Evolutionary conservation across 2,888 invertebrate genomes (phyloP).

Genomic region (Gymnoscelis rufifasciata): DNA sequence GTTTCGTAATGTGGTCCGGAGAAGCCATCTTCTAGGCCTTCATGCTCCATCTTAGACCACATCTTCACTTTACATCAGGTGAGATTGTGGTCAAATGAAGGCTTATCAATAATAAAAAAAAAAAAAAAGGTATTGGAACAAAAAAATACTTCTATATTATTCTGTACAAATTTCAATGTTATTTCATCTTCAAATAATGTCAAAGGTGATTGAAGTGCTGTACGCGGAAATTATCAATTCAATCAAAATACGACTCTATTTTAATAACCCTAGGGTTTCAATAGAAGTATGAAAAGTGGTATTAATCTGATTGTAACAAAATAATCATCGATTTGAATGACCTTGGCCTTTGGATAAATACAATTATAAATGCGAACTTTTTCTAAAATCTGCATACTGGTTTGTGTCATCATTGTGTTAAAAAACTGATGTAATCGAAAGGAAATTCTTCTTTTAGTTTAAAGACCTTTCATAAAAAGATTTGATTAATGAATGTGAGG

Average conservation of each 20-base stretch:
- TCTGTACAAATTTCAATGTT: not conserved
- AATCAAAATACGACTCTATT: not conserved
- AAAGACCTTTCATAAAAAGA: no score
- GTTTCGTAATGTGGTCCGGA: no score
- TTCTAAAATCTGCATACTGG: not conserved
- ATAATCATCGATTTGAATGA: not conserved
- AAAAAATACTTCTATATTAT: not conserved
- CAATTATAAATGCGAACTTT: not conserved
- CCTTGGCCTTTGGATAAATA: not conserved
- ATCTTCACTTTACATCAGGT: no score
- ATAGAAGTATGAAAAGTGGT: not conserved
- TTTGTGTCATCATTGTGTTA: no score
- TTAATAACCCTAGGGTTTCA: not conserved
- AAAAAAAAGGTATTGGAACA: not conserved
- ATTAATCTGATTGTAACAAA: not conserved
- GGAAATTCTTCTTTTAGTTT: no score
- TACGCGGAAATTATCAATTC: not conserved
- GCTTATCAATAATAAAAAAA: no score
- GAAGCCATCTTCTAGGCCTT: no score
- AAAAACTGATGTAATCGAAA: no score
- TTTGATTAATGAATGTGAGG: no score
- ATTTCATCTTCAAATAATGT: conserved; percentile 2
- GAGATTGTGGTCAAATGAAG: no score
- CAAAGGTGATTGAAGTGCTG: not conserved
- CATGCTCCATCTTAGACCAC: no score